phyloP scores from a whole-genome alignment of 2,888 invertebrate species.

The Iphiclides podalirius region DNA sequence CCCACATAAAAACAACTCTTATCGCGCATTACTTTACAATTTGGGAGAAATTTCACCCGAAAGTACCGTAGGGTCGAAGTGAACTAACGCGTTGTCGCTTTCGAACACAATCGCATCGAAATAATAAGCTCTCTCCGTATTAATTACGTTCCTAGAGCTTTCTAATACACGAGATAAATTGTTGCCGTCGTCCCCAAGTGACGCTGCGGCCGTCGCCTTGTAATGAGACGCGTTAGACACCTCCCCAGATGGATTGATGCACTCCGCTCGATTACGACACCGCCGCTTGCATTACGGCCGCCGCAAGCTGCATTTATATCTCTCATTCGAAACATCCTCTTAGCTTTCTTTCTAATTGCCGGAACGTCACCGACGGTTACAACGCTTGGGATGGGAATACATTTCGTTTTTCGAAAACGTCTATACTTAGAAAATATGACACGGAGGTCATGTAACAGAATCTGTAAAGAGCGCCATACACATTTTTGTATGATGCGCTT shows the following conservation, averaged over 20 bases:
- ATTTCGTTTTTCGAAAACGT: too few relatives aligned
- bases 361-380: too few relatives aligned
- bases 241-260: conserved; percentile 45
- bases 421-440: too few relatives aligned
- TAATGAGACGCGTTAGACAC: conserved; percentile 31
- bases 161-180: conserved; percentile 62
- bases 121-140: conserved; percentile 73
- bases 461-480: too few relatives aligned
- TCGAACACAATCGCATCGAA: conserved; percentile 49
- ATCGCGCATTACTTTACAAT: conserved; percentile 46
- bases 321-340: conserved; percentile 16
- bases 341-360: too few relatives aligned
- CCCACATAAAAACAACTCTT: conserved; percentile 33
- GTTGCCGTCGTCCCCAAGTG: conserved; percentile 36
- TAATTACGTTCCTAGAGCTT: conserved; percentile 72
- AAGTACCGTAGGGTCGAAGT: conserved; percentile 50
- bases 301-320: conserved; percentile 30
- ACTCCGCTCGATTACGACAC: conserved; percentile 44
- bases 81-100: conserved; percentile 48
- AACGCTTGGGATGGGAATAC: too few relatives aligned
- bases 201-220: conserved; percentile 50
- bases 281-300: conserved; percentile 34
- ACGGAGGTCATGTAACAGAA: too few relatives aligned
- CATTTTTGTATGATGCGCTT: too few relatives aligned
- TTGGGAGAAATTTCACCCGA: conserved; percentile 61